Percentiles rank a stretch among this genome's conserved stretches.
Evolutionary conservation across 2,113 vertebrate species (phyloP).

Genomic region (Candoia aspera): DNA sequence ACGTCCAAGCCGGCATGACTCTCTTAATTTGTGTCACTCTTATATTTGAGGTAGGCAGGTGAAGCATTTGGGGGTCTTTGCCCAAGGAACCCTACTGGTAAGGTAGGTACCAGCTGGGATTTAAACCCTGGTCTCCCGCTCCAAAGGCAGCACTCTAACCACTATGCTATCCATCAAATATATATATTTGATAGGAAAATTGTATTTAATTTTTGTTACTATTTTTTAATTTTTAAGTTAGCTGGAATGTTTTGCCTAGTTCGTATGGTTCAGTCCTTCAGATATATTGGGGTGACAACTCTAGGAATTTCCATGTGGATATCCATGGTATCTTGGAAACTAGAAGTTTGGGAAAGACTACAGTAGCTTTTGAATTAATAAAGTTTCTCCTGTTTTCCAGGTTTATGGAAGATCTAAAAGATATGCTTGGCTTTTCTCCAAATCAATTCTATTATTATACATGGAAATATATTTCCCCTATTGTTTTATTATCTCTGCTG

Average conservation of each 20-base stretch:
- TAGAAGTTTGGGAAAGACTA: not conserved
- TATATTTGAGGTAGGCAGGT: no score
- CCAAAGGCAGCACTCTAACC: not conserved
- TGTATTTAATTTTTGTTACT: not conserved
- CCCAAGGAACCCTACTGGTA: no score
- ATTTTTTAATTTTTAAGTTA: not conserved
- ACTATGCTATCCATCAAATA: no score
- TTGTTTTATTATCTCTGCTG: conserved; percentile 84
- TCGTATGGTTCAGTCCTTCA: not conserved
- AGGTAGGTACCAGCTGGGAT: no score
- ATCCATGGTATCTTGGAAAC: not conserved
- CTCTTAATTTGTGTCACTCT: no score
- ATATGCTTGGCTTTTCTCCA: conserved; percentile 95
- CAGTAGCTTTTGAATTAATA: not conserved
- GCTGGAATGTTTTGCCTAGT: fast-evolving
- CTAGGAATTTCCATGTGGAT: not conserved
- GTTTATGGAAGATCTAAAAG: conserved; percentile 95
- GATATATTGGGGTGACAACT: not conserved
- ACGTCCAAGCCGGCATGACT: no score
- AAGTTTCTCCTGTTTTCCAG: conserved; percentile 68
- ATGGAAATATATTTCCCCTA: conserved; percentile 95
- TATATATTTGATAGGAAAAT: not conserved
- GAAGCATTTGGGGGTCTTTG: no score
- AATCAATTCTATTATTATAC: conserved; percentile 94
- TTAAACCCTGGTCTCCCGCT: no score